These are phyloP conservation scores for Teleopsis dalmanni DNA, from an alignment of 1,140 invertebrate genomes.

Conservation along the genomic window DNA sequence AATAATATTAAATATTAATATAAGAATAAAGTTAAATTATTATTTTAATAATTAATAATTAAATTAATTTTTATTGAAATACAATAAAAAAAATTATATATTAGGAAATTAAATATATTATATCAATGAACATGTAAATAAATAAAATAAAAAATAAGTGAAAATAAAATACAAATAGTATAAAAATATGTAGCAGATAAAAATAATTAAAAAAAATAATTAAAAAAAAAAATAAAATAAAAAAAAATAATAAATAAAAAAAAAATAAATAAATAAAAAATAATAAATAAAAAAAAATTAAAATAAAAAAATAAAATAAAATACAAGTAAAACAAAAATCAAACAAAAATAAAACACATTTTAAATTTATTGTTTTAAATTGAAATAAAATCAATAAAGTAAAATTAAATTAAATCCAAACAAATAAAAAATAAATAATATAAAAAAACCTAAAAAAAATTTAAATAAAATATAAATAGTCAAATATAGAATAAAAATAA, in stretches of 20 bases:
- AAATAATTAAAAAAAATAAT: slow-evolving; percentile 3
- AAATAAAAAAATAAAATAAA: neutral
- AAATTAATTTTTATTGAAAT: neutral
- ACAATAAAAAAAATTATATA: too few species aligned
- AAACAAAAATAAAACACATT: neutral
- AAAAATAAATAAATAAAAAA: neutral
- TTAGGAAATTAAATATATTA: neutral
- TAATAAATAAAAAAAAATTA: neutral
- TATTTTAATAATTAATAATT: neutral
- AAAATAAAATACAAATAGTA: slow-evolving; percentile 4
- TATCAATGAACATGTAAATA: slow-evolving; percentile 1
- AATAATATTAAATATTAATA: too few species aligned
- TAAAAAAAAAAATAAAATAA: slow-evolving; percentile 3
- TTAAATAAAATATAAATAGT: too few species aligned
- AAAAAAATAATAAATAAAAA: slow-evolving; percentile 2
- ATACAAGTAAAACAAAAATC: neutral
- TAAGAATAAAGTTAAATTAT: too few species aligned
- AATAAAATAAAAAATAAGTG: neutral
- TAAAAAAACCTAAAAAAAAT: neutral
- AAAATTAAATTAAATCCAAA: neutral
- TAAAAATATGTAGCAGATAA: neutral
- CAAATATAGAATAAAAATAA: too few species aligned
- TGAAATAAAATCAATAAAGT: neutral
- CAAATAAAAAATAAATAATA: neutral
- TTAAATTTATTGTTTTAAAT: neutral